These are phyloP conservation scores for Chrysogorgia sp. DNA, from an alignment of 92 coral and sea anemone species.

Conservation along the genomic window DNA sequence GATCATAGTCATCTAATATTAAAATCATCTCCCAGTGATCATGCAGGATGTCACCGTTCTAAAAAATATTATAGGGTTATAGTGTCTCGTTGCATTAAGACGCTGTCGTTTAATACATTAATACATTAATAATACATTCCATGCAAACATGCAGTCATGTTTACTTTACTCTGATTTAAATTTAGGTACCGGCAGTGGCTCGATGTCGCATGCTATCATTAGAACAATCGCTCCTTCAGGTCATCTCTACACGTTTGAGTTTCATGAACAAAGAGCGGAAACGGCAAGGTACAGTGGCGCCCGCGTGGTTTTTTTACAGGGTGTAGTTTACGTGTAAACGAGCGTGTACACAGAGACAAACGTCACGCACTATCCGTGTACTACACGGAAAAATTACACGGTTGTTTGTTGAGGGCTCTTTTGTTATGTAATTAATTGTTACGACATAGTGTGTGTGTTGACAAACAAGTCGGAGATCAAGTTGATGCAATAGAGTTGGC, in stretches of 20 bases:
- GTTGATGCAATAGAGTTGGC: background rate
- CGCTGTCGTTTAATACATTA: background rate
- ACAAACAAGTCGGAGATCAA: no score
- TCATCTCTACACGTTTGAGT: slow-evolving; percentile 92
- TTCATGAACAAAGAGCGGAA: slow-evolving; percentile 86
- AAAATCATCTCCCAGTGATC: no score
- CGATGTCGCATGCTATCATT: slow-evolving; percentile 96
- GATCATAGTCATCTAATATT: no score
- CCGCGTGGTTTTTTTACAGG: background rate
- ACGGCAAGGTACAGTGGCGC: slow-evolving; percentile 69
- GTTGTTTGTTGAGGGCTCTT: no score
- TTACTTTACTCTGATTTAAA: background rate
- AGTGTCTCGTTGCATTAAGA: no score
- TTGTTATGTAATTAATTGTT: no score
- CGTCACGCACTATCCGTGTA: background rate
- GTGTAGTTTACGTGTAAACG: background rate
- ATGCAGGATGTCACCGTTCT: no score
- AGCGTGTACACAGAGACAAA: background rate
- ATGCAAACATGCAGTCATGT: no score
- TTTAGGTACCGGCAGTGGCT: slow-evolving; percentile 97
- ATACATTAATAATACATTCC: no score
- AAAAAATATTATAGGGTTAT: no score
- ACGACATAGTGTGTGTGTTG: no score
- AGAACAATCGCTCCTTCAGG: slow-evolving; percentile 91
- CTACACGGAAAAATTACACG: no score